phyloP scores from a whole-genome alignment of 2,888 invertebrate genomes.

The Caenorhabditis angaria region DNA sequence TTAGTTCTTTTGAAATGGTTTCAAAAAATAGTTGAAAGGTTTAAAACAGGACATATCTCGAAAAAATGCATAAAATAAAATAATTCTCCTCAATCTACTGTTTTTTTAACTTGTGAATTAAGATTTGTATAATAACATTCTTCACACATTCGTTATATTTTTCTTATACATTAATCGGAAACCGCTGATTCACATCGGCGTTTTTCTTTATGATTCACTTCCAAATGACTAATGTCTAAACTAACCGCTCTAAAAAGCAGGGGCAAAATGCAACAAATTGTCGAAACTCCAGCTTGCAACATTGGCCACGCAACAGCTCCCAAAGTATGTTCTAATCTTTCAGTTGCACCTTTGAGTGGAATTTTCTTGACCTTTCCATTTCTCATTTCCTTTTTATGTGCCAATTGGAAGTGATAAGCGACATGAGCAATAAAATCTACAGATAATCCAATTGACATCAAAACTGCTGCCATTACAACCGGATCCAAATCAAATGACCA shows the following conservation, averaged over 20 bases:
- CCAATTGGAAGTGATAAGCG: constrained; percentile 70
- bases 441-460: constrained; percentile 71
- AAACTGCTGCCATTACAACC: constrained; percentile 69
- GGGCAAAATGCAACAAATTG: constrained; percentile 68
- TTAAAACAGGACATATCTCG: too few relatives aligned
- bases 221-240: too few relatives aligned
- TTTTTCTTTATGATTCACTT: too few relatives aligned
- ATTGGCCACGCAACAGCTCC: constrained; percentile 70
- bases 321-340: constrained; percentile 64
- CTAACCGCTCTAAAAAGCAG: constrained; percentile 60
- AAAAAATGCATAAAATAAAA: too few relatives aligned
- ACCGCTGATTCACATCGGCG: too few relatives aligned
- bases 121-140: too few relatives aligned
- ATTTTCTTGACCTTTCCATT: constrained; percentile 61
- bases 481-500: constrained; percentile 71
- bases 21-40: too few relatives aligned
- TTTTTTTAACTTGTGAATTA: too few relatives aligned
- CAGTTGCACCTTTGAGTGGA: constrained; percentile 55
- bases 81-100: too few relatives aligned
- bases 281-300: constrained; percentile 69
- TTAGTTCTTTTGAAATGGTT: too few relatives aligned
- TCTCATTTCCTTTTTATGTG: constrained; percentile 58
- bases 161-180: too few relatives aligned
- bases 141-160: too few relatives aligned
- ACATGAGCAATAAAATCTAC: constrained; percentile 72